These are phyloP conservation scores for Chaetorhynchus papuensis DNA, from an alignment of 2,113 vertebrate genomes.

Conservation along the genomic window DNA sequence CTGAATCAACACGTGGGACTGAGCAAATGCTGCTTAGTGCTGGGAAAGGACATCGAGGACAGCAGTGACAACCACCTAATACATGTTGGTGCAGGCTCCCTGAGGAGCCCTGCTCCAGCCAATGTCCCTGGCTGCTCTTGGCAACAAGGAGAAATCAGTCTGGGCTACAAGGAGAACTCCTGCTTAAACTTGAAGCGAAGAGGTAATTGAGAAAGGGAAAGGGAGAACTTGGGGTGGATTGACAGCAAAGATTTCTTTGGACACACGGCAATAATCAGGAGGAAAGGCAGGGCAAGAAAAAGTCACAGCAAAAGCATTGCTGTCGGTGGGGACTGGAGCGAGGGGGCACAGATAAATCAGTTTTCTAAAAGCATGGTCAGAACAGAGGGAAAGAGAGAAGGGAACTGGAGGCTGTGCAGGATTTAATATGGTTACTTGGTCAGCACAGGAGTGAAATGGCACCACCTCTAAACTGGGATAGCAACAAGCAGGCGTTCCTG, in stretches of 20 bases:
- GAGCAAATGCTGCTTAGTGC: neutral
- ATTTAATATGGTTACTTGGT: neutral
- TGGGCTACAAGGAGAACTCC: neutral
- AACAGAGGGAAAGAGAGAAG: neutral
- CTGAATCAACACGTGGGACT: neutral
- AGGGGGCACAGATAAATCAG: neutral
- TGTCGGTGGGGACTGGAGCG: fast-evolving
- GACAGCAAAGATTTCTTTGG: neutral
- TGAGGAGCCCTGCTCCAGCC: neutral
- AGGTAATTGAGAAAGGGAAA: neutral
- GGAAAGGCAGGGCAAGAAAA: neutral
- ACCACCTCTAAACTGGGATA: neutral
- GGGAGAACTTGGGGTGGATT: neutral
- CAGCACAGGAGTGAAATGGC: neutral
- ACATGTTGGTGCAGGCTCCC: neutral
- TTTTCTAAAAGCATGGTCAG: neutral
- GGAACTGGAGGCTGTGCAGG: neutral
- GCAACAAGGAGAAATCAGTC: neutral
- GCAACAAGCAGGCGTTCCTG: fast-evolving
- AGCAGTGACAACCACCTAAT: neutral
- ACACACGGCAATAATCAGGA: neutral
- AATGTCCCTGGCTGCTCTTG: neutral
- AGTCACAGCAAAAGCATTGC: neutral
- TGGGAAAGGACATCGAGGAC: neutral
- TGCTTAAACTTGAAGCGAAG: neutral